phyloP scores from a whole-genome alignment of 2,113 vertebrate species.

The Bujurquina vittata region DNA sequence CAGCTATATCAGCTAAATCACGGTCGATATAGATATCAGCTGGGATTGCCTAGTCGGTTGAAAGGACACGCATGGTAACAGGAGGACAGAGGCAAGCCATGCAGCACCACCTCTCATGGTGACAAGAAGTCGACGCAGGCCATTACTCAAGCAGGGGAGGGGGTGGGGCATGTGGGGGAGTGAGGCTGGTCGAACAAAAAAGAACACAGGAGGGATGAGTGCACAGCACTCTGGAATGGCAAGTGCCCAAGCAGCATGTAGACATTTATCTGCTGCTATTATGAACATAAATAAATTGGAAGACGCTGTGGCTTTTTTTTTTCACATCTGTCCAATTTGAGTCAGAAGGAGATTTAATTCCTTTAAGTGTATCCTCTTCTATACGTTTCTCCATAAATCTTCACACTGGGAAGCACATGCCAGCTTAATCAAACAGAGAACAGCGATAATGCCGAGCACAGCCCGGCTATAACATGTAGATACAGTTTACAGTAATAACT shows the following conservation, averaged over 20 bases:
- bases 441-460: not conserved
- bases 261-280: conserved; percentile 32
- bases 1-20: conserved; percentile 80
- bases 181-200: conserved; percentile 65
- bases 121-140: conserved; percentile 80
- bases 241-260: conserved; percentile 41
- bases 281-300: conserved; percentile 27
- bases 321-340: conserved; percentile 9
- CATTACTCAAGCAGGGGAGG: conserved; percentile 79
- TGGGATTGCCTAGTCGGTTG: conserved; percentile 79
- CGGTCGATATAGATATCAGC: conserved; percentile 83
- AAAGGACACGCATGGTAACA: conserved; percentile 79
- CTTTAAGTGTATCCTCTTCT: conserved; percentile 8
- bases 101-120: conserved; percentile 79
- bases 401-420: not conserved
- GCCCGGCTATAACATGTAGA: not conserved
- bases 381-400: conserved; percentile 10
- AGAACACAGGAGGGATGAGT: conserved; percentile 58
- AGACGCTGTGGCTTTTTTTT: not conserved
- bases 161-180: conserved; percentile 18
- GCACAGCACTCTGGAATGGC: conserved; percentile 52
- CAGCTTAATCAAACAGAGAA: conserved; percentile 18
- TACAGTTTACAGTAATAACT: conserved; percentile 16
- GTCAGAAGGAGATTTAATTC: conserved; percentile 29
- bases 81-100: conserved; percentile 72